Base-by-base conservation (phyloP, 2,113 vertebrate genomes). In the Seriola aureovittata region DNA sequence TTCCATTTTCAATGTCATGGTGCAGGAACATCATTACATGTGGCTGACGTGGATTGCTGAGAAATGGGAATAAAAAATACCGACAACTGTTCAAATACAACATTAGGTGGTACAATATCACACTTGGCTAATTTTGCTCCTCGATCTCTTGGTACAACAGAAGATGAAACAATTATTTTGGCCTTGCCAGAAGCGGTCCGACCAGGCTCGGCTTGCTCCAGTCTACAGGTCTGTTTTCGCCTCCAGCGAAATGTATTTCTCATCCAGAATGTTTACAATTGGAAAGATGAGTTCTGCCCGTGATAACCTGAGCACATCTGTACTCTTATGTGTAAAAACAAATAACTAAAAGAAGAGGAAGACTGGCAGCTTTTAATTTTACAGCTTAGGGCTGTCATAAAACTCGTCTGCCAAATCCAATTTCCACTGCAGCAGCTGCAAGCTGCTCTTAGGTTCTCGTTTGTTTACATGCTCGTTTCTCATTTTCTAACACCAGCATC, bases 131-230 rank as follows among this genome's bases (percentile, higher is more conserved):
- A 85, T 85, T 89, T 55, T 36, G 32, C 29, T 48, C 40, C 70
- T 80, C 44, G 9, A 77, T 85, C 80, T 70, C 75, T 13, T 0
- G 68, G 75, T 75, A 62, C 48, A 19, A 23, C 59, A 50, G 55
- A 52, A 78, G 78, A 90, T 88, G 78, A 85, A 90, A 86, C 86
- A 60, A 86, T 88, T 84, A 84, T 78, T 80, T 85, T 84, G 88
- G 85, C 85, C 88, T 90, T 38, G 90, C 88, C 78, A 55, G 71
- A 13, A 78, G 84, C 81, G 10, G 71, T 64, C 48, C 64, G 42
- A 2, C 21, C 16, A 14, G 50, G 65, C 71, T 63, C 2, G 25
- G 77, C 71, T 77, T 48, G 72, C 84, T 82, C 44, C 75, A 21
- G 66, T 72, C 74, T 66, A 50, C 23, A 12, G 44, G 78, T 80